Evolutionary conservation across 2,113 vertebrate genomes (phyloP).

Genomic region (Podarcis cretensis): DNA sequence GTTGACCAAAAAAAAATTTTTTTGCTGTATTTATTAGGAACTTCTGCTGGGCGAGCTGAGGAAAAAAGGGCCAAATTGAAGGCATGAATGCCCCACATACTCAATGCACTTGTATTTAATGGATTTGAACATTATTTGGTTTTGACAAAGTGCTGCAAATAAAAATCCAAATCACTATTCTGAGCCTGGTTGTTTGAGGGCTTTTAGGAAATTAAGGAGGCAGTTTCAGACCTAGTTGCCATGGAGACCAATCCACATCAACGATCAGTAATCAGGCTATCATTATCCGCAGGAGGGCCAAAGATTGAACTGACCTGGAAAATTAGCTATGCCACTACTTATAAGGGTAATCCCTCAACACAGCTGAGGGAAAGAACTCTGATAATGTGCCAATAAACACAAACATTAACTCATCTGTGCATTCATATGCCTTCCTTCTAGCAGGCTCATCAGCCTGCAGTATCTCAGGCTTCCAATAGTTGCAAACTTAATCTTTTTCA

Average conservation of each 20-base stretch:
- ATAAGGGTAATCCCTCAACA: not conserved
- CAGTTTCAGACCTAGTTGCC: not conserved
- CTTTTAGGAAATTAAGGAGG: accelerated
- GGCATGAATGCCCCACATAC: not conserved
- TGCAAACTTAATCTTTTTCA: not conserved
- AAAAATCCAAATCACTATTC: not conserved
- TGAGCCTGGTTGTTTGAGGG: accelerated
- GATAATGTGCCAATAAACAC: not conserved
- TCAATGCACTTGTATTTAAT: not conserved
- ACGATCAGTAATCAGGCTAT: accelerated
- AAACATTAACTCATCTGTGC: not conserved
- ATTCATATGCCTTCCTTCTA: not conserved
- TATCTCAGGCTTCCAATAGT: not conserved
- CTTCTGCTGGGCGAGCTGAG: not conserved
- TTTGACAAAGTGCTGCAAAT: not conserved
- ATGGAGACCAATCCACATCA: not conserved
- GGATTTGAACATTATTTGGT: not conserved
- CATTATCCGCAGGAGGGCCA: not conserved
- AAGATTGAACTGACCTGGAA: not conserved
- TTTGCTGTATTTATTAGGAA: not conserved
- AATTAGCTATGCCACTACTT: not conserved
- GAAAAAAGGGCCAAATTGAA: not conserved
- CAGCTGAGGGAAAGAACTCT: not conserved
- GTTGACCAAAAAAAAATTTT: not conserved
- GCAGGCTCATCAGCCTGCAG: not conserved